Evolutionary conservation across 37 sponge, comb jelly and placozoan species (phyloP).

Genomic region (Bolinopsis microptera): DNA sequence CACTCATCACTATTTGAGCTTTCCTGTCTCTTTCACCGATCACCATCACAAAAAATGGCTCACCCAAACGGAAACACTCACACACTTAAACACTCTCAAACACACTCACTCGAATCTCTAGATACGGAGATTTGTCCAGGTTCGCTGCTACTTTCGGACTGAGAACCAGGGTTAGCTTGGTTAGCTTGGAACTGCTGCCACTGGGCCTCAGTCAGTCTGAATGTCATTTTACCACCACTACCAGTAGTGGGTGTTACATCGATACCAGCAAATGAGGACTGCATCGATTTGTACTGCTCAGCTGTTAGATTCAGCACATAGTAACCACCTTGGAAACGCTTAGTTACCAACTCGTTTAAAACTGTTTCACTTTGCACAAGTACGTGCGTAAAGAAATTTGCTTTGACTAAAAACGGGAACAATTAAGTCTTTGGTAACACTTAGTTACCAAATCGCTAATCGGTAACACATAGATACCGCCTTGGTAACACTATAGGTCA

Average conservation of each 20-base stretch:
- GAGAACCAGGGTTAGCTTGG: not conserved
- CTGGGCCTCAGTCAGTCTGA: not conserved
- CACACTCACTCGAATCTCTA: not conserved
- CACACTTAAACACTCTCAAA: too few species aligned
- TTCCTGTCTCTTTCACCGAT: too few species aligned
- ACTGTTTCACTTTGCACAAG: too few species aligned
- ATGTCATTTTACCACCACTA: not conserved
- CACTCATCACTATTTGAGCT: too few species aligned
- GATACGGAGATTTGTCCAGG: not conserved
- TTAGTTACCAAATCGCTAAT: not conserved
- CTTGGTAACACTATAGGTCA: too few species aligned
- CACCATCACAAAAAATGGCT: too few species aligned
- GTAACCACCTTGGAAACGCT: not conserved
- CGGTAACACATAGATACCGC: too few species aligned
- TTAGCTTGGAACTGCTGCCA: slow-evolving; percentile 37
- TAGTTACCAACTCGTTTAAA: not conserved
- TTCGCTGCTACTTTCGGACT: not conserved
- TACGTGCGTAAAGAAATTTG: too few species aligned
- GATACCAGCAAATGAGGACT: slow-evolving; percentile 3
- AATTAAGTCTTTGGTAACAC: too few species aligned
- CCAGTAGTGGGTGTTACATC: slow-evolving; percentile 5
- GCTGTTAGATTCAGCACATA: not conserved
- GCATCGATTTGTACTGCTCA: not conserved
- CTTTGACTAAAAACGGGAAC: too few species aligned
- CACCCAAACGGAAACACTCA: too few species aligned